Evolutionary conservation across 2,797 vertebrate genomes (phyloP).

Genomic region (Catharus ustulatus): DNA sequence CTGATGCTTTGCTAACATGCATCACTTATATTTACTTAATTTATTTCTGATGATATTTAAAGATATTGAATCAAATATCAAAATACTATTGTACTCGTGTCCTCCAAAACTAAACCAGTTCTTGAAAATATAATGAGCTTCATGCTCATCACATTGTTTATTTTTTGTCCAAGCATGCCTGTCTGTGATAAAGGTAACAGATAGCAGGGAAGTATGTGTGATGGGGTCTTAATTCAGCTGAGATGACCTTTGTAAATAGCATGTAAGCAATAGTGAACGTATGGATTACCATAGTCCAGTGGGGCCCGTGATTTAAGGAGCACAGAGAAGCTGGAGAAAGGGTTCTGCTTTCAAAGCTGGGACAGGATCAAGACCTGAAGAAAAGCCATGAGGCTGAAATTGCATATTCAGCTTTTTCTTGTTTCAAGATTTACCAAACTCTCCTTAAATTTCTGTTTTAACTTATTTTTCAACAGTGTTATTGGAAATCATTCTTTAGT

Average conservation of each 20-base stretch:
- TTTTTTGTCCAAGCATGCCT: background rate
- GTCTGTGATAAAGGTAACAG: background rate
- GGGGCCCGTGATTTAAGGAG: slow-evolving; percentile 49
- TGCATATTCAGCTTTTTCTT: slow-evolving; percentile 25
- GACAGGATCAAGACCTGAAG: slow-evolving; percentile 10
- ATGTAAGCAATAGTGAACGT: slow-evolving; percentile 23
- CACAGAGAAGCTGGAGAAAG: slow-evolving; percentile 10
- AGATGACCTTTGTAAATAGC: slow-evolving; percentile 10
- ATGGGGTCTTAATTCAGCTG: slow-evolving; percentile 32
- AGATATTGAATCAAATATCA: background rate
- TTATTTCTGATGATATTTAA: background rate
- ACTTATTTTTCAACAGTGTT: background rate
- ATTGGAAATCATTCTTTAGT: slow-evolving; percentile 1
- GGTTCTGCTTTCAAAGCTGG: slow-evolving; percentile 53
- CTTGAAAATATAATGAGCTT: background rate
- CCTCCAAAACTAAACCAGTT: background rate
- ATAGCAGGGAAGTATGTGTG: background rate
- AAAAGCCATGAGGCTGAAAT: slow-evolving; percentile 4
- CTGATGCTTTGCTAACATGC: background rate
- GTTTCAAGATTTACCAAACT: background rate
- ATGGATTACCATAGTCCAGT: slow-evolving; percentile 56
- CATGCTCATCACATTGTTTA: background rate
- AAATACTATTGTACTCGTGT: background rate
- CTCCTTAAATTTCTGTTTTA: slow-evolving; percentile 23
- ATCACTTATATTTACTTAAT: background rate